These are phyloP conservation scores for Ectemnius continuus DNA, from an alignment of 2,888 invertebrate genomes.

Conservation along the genomic window DNA sequence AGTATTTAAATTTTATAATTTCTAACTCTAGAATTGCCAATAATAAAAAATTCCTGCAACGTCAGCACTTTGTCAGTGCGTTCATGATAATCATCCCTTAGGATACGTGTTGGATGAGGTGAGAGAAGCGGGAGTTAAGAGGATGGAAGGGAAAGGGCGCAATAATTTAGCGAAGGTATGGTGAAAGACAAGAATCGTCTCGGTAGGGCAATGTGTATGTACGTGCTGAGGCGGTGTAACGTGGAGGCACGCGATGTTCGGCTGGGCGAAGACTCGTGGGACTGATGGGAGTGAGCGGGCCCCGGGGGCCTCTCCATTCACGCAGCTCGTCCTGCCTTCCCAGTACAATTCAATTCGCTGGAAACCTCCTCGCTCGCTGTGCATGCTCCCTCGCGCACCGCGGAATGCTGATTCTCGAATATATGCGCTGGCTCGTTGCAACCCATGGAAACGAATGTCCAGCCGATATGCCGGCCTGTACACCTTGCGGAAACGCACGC, in stretches of 20 bases:
- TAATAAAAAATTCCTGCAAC: too few relatives aligned
- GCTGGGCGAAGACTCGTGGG: slow-evolving; percentile 59
- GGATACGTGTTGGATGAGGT: slow-evolving; percentile 39
- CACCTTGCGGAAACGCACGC: slow-evolving; percentile 49
- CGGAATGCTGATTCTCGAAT: slow-evolving; percentile 67
- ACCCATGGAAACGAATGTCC: slow-evolving; percentile 36
- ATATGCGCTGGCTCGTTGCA: slow-evolving; percentile 26
- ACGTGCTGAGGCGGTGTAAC: slow-evolving; percentile 59
- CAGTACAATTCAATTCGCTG: slow-evolving; percentile 73
- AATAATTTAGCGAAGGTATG: slow-evolving; percentile 52
- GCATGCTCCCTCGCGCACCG: slow-evolving; percentile 48
- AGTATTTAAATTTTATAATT: too few relatives aligned
- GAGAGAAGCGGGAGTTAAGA: slow-evolving; percentile 1
- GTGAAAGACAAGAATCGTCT: slow-evolving; percentile 59
- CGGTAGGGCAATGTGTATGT: slow-evolving; percentile 45
- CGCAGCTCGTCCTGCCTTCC: slow-evolving; percentile 61
- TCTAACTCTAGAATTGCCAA: too few relatives aligned
- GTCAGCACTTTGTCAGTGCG: background rate
- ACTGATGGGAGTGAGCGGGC: slow-evolving; percentile 58
- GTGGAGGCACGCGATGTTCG: slow-evolving; percentile 65
- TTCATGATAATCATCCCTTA: slow-evolving; percentile 45
- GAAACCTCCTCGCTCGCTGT: slow-evolving; percentile 61
- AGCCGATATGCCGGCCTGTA: slow-evolving; percentile 5
- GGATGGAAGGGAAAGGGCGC: slow-evolving; percentile 24
- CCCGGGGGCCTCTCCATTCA: slow-evolving; percentile 62